phyloP scores from a whole-genome alignment of 2,888 invertebrate genomes.

The Ichneumoninae sp. region DNA sequence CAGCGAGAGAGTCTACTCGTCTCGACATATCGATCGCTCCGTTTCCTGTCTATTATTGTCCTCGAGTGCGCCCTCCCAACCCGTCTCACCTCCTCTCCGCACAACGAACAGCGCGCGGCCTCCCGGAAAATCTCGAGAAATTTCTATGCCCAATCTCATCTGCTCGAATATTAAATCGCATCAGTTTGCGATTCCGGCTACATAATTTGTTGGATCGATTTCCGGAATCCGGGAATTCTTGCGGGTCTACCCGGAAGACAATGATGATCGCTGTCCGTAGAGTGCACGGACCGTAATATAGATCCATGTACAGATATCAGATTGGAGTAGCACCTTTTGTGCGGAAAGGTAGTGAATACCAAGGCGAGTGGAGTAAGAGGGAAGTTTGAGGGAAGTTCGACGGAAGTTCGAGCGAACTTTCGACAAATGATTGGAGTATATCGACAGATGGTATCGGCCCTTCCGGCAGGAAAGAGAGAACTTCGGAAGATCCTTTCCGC shows the following conservation, averaged over 20 bases:
- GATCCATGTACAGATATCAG: neutral
- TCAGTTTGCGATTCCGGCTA: neutral
- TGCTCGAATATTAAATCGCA: neutral
- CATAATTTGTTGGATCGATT: neutral
- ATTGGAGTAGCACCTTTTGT: neutral
- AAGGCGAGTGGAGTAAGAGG: neutral
- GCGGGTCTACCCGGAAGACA: neutral
- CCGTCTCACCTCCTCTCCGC: neutral
- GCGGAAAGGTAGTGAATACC: neutral
- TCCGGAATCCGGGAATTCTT: neutral
- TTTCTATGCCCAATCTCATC: constrained; percentile 27
- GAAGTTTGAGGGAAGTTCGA: neutral
- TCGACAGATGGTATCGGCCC: constrained; percentile 30
- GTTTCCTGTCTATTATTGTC: constrained; percentile 64
- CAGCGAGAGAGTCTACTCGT: constrained; percentile 60
- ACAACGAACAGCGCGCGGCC: neutral
- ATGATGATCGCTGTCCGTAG: too few relatives aligned
- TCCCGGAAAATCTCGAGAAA: constrained; percentile 11
- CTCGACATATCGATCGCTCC: constrained; percentile 67
- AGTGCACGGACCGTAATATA: neutral
- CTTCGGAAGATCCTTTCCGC: neutral
- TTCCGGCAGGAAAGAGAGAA: neutral
- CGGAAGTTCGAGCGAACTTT: neutral
- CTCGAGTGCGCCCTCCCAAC: constrained; percentile 37
- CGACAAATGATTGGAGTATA: constrained; percentile 13